phyloP scores from a whole-genome alignment of 1,140 invertebrate species.

The Heliconius hermathena region DNA sequence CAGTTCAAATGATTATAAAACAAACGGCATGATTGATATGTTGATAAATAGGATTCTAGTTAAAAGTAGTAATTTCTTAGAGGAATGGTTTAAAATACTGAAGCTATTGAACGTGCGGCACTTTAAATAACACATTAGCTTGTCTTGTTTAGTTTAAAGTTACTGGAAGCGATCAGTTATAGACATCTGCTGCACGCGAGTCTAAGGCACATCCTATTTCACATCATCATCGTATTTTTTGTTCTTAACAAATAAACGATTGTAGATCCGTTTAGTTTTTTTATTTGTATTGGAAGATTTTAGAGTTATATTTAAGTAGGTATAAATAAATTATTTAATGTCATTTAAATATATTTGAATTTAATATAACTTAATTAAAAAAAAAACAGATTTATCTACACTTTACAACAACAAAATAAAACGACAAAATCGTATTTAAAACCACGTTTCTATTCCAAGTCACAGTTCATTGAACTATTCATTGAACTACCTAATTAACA shows the following conservation, averaged over 20 bases:
- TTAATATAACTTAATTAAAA: not conserved
- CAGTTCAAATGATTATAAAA: not conserved
- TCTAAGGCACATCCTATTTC: not conserved
- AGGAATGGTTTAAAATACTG: not conserved
- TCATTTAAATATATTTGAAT: not conserved
- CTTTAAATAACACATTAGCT: not conserved
- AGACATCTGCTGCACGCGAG: slow-evolving; percentile 2
- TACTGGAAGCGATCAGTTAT: not conserved
- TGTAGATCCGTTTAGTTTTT: not conserved
- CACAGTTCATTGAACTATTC: slow-evolving; percentile 1
- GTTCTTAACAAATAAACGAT: not conserved
- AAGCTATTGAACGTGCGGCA: not conserved
- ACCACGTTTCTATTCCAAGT: not conserved
- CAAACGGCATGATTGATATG: not conserved
- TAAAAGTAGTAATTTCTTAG: not conserved
- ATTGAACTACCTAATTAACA: slow-evolving; percentile 16
- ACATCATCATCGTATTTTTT: not conserved
- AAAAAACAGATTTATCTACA: not conserved
- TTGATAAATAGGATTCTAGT: not conserved
- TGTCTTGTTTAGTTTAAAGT: not conserved
- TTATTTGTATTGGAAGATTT: not conserved
- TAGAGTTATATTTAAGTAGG: not conserved
- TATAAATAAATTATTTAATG: not conserved
- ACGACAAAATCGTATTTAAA: not conserved
- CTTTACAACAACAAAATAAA: not conserved